Evolutionary conservation across 2,113 vertebrate genomes (phyloP), one percentile per base, ranked within the genome.

Genomic region (Nycticebus coucang): DNA sequence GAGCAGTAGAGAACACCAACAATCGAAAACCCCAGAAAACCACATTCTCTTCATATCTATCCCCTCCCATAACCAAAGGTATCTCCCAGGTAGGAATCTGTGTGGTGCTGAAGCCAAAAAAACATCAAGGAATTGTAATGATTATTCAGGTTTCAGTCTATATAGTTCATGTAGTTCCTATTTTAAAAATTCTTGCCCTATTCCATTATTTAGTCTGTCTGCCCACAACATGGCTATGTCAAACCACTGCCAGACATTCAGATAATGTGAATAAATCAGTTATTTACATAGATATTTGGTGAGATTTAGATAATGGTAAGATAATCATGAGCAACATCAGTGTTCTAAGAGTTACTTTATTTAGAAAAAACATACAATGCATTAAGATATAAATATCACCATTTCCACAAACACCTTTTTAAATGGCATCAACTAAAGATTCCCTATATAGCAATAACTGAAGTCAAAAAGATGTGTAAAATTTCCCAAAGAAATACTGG

Each of bases 401-500:
- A 93, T 35, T 57, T 69, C 7, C 24, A 91, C 28, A 83, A 92
- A 79, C 3, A 92, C 11, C 45, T 79, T 89, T 87, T 87, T 15
- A 66, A 94, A 55, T 78, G 24, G 26, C 53, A 62, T 90, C 33
- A 71, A 4, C 0, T 88, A 14, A 24, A 91, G 60, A 82, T 66
- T 85, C 69, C 62, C 66, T 62, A 62, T 26, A 91, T 0, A 37
- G 14, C n/a, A 71, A 13, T 1, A 71, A 55, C 2, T 62, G 22
- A 81, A 92, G 17, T 35, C 41, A 80, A 77, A 78, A 64, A 95
- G 18, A 92, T 37, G 1, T 64, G 35, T 30, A 69, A 9, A 62
- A 59, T 74, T 95, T 96, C 66, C 45, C 60, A 79, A 87, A 35
- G 35, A 96, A 95, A 45, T 55, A 72, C 4, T 87, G 30, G 28